phyloP scores from a whole-genome alignment of 2,888 invertebrate species.

The Phalera bucephala region DNA sequence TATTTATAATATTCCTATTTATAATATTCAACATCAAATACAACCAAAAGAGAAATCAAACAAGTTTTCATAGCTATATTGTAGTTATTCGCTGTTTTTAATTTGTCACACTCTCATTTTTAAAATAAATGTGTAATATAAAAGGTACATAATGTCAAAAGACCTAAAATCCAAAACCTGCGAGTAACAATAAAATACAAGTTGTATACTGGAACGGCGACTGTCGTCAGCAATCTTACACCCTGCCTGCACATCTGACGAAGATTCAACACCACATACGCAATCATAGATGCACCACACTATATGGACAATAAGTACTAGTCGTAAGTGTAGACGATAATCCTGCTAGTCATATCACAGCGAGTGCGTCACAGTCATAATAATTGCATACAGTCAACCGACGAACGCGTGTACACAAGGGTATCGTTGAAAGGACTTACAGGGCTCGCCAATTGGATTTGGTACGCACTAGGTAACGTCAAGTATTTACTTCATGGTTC shows the following conservation, averaged over 20 bases:
- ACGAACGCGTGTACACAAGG: conserved; percentile 10
- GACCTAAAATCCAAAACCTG: conserved; percentile 70
- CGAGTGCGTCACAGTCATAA: conserved; percentile 18
- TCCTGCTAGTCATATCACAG: conserved; percentile 28
- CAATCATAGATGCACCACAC: conserved; percentile 22
- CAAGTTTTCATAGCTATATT: conserved; percentile 30
- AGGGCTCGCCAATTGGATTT: conserved; percentile 4
- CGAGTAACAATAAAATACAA: conserved; percentile 55
- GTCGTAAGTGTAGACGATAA: conserved; percentile 21
- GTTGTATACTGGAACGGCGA: conserved; percentile 59
- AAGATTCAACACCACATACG: conserved; percentile 15
- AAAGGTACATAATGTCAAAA: conserved; percentile 66
- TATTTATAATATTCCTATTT: conserved; percentile 37
- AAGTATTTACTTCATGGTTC: conserved; percentile 1
- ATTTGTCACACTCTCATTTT: conserved; percentile 38
- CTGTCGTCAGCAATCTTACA: conserved; percentile 32
- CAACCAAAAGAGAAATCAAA: conserved; percentile 49
- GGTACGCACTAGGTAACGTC: neutral
- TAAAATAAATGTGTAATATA: conserved; percentile 49
- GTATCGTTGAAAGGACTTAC: conserved; percentile 12
- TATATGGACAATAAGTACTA: conserved; percentile 28
- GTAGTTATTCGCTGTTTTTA: conserved; percentile 54
- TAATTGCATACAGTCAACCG: conserved; percentile 17
- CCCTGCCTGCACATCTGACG: conserved; percentile 41
- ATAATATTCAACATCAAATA: conserved; percentile 56